Percentiles rank a stretch among this genome's conserved stretches.
Conservation (phyloP, 2,113 vertebrate species). For the Rhineura floridana region DNA sequence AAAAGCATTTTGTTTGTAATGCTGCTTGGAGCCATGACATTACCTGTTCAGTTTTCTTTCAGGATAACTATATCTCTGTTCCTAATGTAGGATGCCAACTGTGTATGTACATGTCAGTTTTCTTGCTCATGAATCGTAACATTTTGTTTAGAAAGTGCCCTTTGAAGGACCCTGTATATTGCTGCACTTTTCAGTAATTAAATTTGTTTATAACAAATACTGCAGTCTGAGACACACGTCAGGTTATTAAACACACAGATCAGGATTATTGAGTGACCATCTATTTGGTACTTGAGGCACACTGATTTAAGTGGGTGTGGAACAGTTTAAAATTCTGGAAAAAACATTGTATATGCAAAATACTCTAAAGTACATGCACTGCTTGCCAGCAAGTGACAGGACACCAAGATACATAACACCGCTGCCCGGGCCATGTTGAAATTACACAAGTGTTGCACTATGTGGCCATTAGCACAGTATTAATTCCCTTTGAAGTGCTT, state of each 20-base stretch:
- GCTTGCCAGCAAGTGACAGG: background rate
- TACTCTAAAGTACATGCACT: background rate
- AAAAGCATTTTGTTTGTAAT: background rate
- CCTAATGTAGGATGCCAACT: slow-evolving; percentile 37
- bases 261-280: background rate
- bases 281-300: background rate
- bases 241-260: background rate
- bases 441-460: background rate
- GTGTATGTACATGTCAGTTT: slow-evolving; percentile 38
- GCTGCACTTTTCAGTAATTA: slow-evolving; percentile 80
- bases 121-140: slow-evolving; percentile 45
- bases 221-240: no score
- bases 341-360: background rate
- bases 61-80: slow-evolving; percentile 23
- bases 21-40: background rate
- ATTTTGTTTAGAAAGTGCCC: slow-evolving; percentile 79
- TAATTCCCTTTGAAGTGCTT: background rate
- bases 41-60: slow-evolving; percentile 25
- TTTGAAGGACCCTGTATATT: slow-evolving; percentile 82
- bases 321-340: background rate
- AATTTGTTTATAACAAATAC: background rate
- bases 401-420: background rate
- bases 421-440: no score
- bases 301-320: background rate
- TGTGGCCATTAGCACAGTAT: background rate